A percentile compares a stretch with the other conserved stretches of the same genome.
These are phyloP conservation scores for Pseudococcus viburni DNA, from an alignment of 2,888 invertebrate genomes.

Conservation along the genomic window DNA sequence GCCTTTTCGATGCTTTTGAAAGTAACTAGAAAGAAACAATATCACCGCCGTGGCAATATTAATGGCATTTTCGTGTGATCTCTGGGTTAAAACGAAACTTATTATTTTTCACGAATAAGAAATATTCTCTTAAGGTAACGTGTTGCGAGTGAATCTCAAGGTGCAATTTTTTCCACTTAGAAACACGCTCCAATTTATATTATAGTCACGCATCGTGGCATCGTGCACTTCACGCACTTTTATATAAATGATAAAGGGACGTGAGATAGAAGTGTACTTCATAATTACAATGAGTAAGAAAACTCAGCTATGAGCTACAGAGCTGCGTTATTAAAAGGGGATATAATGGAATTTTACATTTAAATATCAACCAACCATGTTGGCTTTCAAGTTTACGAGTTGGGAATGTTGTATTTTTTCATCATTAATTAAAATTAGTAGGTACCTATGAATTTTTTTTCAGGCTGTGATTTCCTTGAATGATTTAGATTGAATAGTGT, in stretches of 20 bases:
- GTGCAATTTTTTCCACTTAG: not conserved
- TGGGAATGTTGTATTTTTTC: not conserved
- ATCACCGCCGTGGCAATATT: not conserved
- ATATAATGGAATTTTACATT: not conserved
- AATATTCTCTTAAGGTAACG: not conserved
- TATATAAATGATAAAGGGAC: not conserved
- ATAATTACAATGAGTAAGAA: not conserved
- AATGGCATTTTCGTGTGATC: not conserved
- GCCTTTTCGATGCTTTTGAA: not conserved
- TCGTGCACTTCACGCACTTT: not conserved
- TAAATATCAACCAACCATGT: not conserved
- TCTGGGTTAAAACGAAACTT: not conserved
- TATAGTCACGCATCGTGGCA: not conserved
- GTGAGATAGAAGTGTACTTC: not conserved
- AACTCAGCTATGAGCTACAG: not conserved
- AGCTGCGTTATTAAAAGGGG: not conserved
- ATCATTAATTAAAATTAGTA: too few relatives aligned
- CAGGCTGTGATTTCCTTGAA: too few relatives aligned
- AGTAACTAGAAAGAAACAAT: not conserved
- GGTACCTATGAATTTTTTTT: too few relatives aligned
- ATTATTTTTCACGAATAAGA: not conserved
- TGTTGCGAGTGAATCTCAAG: not conserved
- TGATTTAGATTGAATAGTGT: too few relatives aligned
- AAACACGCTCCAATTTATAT: constrained; percentile 4
- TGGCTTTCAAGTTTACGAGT: not conserved